These are phyloP conservation scores for Cephus runcator DNA, from an alignment of 2,888 invertebrate species.

Conservation along the genomic window DNA sequence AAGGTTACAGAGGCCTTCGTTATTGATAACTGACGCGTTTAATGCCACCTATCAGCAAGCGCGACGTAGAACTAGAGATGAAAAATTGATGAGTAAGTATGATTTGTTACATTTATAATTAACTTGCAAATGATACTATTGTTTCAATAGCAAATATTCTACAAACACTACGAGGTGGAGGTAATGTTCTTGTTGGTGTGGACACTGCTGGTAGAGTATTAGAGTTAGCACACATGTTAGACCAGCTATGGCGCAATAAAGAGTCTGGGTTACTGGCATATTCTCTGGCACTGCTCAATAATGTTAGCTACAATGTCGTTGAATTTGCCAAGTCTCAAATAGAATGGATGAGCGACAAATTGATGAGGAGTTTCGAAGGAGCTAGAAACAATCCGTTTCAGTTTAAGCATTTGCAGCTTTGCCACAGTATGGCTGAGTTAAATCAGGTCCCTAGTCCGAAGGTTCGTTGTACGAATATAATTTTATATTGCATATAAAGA, in stretches of 20 bases:
- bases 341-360: slow-evolving; percentile 99
- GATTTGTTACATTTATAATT: slow-evolving; percentile 12
- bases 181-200: slow-evolving; percentile 94
- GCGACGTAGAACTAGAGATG: slow-evolving; percentile 89
- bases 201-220: slow-evolving; percentile 97
- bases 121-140: slow-evolving; percentile 14
- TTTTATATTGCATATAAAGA: neutral
- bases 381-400: slow-evolving; percentile 96
- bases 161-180: slow-evolving; percentile 91
- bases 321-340: slow-evolving; percentile 99
- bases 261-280: slow-evolving; percentile 96
- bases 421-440: slow-evolving; percentile 91
- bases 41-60: slow-evolving; percentile 96
- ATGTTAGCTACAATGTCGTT: slow-evolving; percentile 97
- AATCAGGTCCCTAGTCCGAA: slow-evolving; percentile 89
- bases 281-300: slow-evolving; percentile 91
- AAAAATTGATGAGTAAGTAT: slow-evolving; percentile 90
- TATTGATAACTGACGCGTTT: slow-evolving; percentile 94
- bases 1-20: slow-evolving; percentile 87
- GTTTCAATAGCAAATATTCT: slow-evolving; percentile 84
- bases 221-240: slow-evolving; percentile 96
- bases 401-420: slow-evolving; percentile 91
- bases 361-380: slow-evolving; percentile 92
- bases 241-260: slow-evolving; percentile 93
- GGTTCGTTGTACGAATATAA: slow-evolving; percentile 56